Conservation (phyloP, 35 echinoderm and acorn worm species). For the Heliocidaris erythrogramma region DNA sequence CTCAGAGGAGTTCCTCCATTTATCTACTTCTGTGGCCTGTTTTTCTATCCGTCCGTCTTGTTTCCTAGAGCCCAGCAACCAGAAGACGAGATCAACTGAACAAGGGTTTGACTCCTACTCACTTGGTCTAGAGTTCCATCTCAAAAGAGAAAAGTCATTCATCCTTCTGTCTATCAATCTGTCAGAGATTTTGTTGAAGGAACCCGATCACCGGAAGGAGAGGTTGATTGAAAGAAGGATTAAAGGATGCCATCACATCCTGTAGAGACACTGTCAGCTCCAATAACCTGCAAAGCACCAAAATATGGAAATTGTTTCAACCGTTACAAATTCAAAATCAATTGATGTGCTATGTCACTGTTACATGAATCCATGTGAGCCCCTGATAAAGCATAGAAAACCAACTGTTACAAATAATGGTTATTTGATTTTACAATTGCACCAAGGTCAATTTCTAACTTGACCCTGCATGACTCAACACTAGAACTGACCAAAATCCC, state of each 20-base stretch:
- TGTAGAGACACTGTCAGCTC: slow-evolving; percentile 16
- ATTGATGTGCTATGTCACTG: too few species aligned
- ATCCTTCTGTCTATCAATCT: background rate
- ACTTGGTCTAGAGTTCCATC: background rate
- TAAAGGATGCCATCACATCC: slow-evolving; percentile 28
- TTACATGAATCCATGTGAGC: too few species aligned
- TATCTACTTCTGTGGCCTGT: too few species aligned
- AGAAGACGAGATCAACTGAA: background rate
- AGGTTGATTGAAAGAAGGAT: slow-evolving; percentile 38
- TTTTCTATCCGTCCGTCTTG: too few species aligned
- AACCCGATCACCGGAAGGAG: background rate
- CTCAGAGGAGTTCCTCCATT: too few species aligned
- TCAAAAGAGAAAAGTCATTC: background rate
- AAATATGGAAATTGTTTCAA: background rate
- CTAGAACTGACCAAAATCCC: too few species aligned
- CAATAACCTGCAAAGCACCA: background rate
- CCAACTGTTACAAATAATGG: too few species aligned
- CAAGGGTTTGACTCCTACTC: background rate
- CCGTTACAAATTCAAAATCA: too few species aligned
- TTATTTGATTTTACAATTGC: too few species aligned
- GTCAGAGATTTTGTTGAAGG: slow-evolving; percentile 34
- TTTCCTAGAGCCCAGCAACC: background rate
- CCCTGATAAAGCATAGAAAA: too few species aligned
- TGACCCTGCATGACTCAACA: too few species aligned
- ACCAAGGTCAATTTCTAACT: too few species aligned